Conservation (phyloP, 2,888 invertebrate species). For the Athalia rosae region DNA sequence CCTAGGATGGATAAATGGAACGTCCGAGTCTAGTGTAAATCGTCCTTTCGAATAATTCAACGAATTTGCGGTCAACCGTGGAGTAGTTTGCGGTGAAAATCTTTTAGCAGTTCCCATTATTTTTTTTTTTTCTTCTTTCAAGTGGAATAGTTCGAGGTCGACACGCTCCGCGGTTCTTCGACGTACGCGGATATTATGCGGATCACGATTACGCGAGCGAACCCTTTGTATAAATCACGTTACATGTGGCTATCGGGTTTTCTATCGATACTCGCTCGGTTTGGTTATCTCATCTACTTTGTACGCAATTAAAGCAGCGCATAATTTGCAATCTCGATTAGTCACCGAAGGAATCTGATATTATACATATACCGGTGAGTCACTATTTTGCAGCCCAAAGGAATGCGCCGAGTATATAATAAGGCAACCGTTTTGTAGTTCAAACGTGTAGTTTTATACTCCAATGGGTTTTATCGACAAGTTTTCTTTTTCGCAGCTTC, state of each 20-base stretch:
- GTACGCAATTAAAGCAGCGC: slow-evolving; percentile 21
- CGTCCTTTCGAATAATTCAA: too few species aligned
- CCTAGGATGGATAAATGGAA: too few species aligned
- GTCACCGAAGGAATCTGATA: slow-evolving; percentile 32
- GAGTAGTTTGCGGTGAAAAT: too few species aligned
- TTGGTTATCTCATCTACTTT: slow-evolving; percentile 29
- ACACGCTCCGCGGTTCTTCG: too few species aligned
- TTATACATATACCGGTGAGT: slow-evolving; percentile 13
- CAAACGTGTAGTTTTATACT: neutral
- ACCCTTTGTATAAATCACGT: too few species aligned
- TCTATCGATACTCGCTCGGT: neutral
- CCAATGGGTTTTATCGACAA: neutral
- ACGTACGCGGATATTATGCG: too few species aligned
- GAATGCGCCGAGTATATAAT: slow-evolving; percentile 20
- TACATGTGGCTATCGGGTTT: neutral
- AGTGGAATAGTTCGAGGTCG: too few species aligned
- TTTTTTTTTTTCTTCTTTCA: too few species aligned
- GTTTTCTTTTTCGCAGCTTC: neutral
- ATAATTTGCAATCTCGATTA: slow-evolving; percentile 40
- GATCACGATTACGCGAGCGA: neutral
- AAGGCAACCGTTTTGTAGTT: neutral
- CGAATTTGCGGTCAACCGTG: too few species aligned
- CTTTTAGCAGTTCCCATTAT: too few species aligned
- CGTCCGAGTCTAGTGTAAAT: too few species aligned
- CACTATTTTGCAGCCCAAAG: slow-evolving; percentile 12